Conservation (phyloP, 2,113 vertebrate species). For the Copsychus sechellarum region DNA sequence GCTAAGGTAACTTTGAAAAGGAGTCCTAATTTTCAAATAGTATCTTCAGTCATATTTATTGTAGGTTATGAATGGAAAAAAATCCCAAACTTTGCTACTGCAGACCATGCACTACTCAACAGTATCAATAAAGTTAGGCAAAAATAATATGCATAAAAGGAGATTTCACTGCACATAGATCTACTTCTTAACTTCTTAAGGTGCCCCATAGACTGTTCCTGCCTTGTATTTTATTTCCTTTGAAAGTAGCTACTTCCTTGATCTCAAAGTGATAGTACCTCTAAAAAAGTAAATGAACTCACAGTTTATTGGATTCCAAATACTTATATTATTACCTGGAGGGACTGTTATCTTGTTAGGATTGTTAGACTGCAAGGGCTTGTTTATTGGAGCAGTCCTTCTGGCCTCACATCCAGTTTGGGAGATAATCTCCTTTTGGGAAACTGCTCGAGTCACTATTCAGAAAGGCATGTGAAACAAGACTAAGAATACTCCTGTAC, state of each 20-base stretch:
- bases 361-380: neutral
- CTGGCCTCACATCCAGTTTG: accelerated
- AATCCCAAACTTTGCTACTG: neutral
- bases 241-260: neutral
- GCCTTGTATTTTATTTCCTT: neutral
- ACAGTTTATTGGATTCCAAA: neutral
- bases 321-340: neutral
- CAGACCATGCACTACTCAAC: neutral
- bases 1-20: neutral
- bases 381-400: neutral
- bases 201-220: neutral
- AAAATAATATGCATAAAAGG: neutral
- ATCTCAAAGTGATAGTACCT: neutral
- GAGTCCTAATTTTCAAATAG: neutral
- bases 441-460: neutral
- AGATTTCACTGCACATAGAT: neutral
- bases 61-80: neutral
- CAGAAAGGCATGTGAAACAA: neutral
- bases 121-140: neutral
- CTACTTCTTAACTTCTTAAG: neutral
- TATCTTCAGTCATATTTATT: neutral
- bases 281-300: neutral
- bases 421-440: neutral
- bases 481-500: neutral
- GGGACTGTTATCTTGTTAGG: neutral